Base-by-base conservation (phyloP, 2,797 vertebrate genomes). In the Channa striata region DNA sequence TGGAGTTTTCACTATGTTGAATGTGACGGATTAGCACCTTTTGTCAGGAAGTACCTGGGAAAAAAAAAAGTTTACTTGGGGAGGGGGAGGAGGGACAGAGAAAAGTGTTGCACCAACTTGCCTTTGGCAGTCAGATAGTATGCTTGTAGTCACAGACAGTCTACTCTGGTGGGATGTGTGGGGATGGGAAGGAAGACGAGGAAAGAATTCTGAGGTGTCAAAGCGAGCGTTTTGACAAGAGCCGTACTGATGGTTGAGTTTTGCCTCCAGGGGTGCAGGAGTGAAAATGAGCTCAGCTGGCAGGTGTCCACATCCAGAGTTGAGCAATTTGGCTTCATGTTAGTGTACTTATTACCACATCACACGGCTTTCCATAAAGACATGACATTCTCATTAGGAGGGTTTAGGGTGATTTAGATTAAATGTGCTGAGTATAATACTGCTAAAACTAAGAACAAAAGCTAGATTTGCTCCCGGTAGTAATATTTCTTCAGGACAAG, bases 251-350 rank as follows among this genome's bases (percentile, higher is more conserved):
- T 72, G 68, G 66, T 77, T 62, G 59, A 66, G 73, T 82, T 78
- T 78, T 65, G 56, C 69, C 85, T 83, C 68, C 10, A 58, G 83
- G 85, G 80, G 54, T 17, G 19, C 44, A 0, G 74, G 75, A 74
- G 79, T 87, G 84, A 87, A 89, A 88, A 92, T 87, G 82, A 90
- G 85, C 79, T 75, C 64, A 81, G 83, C 81, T 90, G 89, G 77
- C 85, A 88, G 80, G 73, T 82, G 74, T 90, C 87, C 81, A 70
- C 66, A 72, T 77, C 72, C 77, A 89, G 63, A 87, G 39, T 86
- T 74, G 66, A 83, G 79, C 78, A 77, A 76, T 89, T 85, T 85
- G 82, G 81, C 78, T 67, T 79, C 50, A 64, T 81, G 79, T 83
- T 82, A 65, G 47, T 63, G 52, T 82, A 59, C 77, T 84, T 85